These are phyloP conservation scores for Aleiodes sp. DNA, from an alignment of 1,140 invertebrate species.

Conservation along the genomic window DNA sequence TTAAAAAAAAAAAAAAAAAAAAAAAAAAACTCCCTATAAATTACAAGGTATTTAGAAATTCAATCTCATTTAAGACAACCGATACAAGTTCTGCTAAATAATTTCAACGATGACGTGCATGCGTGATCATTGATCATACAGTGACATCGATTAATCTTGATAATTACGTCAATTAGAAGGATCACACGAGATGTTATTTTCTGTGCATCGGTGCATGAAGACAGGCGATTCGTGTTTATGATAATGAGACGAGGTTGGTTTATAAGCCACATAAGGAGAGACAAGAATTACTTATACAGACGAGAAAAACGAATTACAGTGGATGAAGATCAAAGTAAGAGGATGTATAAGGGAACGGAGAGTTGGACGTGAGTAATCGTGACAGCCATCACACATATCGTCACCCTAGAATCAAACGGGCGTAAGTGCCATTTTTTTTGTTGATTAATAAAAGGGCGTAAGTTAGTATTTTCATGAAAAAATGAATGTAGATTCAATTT, in stretches of 20 bases:
- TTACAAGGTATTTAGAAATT: too few species aligned
- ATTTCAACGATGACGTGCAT: too few species aligned
- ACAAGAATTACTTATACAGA: neutral
- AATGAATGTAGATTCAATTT: too few species aligned
- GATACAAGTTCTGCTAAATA: too few species aligned
- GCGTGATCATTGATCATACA: neutral
- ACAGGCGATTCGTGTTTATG: constrained; percentile 11
- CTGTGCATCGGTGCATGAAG: neutral
- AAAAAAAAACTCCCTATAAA: too few species aligned
- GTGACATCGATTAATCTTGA: neutral
- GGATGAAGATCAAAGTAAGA: neutral
- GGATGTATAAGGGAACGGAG: neutral
- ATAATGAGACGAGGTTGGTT: constrained; percentile 13
- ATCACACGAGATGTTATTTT: constrained; percentile 1
- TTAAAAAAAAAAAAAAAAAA: too few species aligned
- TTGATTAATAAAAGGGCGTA: too few species aligned
- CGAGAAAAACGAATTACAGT: neutral
- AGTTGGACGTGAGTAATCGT: neutral
- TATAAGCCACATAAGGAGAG: constrained; percentile 7
- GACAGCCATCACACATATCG: neutral
- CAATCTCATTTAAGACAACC: too few species aligned
- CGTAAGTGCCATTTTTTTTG: too few species aligned
- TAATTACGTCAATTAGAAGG: constrained; percentile 3
- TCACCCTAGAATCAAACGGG: too few species aligned
- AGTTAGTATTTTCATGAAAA: too few species aligned